Conservation (phyloP, 2,113 vertebrate genomes). For the Ictalurus punctatus region DNA sequence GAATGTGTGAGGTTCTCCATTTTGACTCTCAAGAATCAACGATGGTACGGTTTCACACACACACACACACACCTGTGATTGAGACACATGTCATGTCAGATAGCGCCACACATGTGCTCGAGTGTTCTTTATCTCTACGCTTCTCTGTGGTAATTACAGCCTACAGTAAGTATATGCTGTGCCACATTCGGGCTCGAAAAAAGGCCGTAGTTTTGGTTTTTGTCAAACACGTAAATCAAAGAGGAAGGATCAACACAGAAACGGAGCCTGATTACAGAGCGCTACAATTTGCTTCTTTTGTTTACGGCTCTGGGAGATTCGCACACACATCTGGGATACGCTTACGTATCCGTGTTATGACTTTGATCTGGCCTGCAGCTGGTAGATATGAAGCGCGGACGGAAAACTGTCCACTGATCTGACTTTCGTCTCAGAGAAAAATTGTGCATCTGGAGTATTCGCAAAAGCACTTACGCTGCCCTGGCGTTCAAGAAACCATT, state of each 20-base stretch:
- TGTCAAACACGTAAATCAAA: conserved; percentile 17
- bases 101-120: background rate
- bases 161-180: background rate
- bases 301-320: background rate
- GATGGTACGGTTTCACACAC: background rate
- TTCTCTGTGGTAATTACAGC: conserved; percentile 20
- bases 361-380: conserved; percentile 3
- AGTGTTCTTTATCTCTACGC: background rate
- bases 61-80: background rate
- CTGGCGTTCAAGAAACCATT: background rate
- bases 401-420: background rate
- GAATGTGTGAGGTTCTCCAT: background rate
- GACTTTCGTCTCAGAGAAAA: background rate
- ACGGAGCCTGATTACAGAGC: background rate
- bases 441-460: background rate
- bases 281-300: background rate
- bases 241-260: background rate
- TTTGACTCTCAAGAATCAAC: background rate
- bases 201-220: background rate
- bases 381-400: background rate
- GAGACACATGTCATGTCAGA: background rate
- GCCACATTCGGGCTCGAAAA: background rate
- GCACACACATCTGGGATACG: background rate
- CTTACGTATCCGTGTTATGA: background rate
- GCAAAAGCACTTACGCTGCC: background rate